These are phyloP conservation scores for Struthio camelus DNA, from an alignment of 2,113 vertebrate genomes.

Conservation along the genomic window DNA sequence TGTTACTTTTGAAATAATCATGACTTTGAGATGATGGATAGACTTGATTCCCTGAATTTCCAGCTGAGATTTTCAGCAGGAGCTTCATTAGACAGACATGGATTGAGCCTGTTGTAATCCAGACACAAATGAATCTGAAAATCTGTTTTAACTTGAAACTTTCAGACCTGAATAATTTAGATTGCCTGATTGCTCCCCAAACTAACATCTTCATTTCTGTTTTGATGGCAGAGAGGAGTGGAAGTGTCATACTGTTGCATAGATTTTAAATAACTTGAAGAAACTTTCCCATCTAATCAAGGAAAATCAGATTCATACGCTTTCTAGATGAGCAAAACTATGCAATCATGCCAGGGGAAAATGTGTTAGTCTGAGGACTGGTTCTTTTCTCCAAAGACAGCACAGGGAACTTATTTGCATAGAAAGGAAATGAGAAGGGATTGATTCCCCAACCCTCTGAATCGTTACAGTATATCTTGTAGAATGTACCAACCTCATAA, in stretches of 20 bases:
- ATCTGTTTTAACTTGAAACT: slow-evolving; percentile 67
- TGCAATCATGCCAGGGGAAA: background rate
- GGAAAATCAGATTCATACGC: slow-evolving; percentile 60
- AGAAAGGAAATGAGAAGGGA: background rate
- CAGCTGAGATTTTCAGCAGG: slow-evolving; percentile 78
- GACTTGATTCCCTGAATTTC: slow-evolving; percentile 74
- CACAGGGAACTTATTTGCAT: background rate
- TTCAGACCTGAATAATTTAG: slow-evolving; percentile 73
- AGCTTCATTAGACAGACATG: slow-evolving; percentile 75
- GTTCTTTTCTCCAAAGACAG: background rate
- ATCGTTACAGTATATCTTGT: background rate
- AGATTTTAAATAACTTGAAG: slow-evolving; percentile 43
- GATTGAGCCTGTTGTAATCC: slow-evolving; percentile 59
- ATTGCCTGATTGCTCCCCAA: slow-evolving; percentile 54
- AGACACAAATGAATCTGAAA: slow-evolving; percentile 72
- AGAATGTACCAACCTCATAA: background rate
- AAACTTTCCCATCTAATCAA: slow-evolving; percentile 44
- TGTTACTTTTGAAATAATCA: slow-evolving; percentile 82
- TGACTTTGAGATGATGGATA: slow-evolving; percentile 73
- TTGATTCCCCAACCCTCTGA: background rate
- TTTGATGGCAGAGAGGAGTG: slow-evolving; percentile 41
- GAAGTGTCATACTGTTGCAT: slow-evolving; percentile 32
- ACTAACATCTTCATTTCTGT: slow-evolving; percentile 69
- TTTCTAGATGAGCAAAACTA: slow-evolving; percentile 42
- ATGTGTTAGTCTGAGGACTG: too few relatives aligned